Evolutionary conservation across 2,797 vertebrate genomes (phyloP).

Genomic region (Acanthornis magna): DNA sequence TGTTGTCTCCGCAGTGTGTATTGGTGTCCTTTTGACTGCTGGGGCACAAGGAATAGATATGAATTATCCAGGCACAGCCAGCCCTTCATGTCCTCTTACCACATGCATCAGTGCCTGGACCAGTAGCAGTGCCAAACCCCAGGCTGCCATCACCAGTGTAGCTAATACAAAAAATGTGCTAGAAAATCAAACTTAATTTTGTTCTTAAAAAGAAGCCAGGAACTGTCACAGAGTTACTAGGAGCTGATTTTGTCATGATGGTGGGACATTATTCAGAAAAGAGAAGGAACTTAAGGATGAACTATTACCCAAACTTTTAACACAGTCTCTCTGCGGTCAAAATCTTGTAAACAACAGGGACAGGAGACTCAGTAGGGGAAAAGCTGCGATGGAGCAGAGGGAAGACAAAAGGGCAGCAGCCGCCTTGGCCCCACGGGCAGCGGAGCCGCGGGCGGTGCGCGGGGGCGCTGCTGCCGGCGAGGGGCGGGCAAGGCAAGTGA

Average conservation of each 20-base stretch:
- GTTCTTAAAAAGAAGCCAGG: background rate
- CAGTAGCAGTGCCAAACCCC: background rate
- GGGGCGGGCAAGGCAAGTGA: background rate
- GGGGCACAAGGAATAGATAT: rapidly evolving
- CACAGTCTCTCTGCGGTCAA: background rate
- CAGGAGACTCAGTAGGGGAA: rapidly evolving
- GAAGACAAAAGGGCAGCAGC: background rate
- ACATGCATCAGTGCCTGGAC: rapidly evolving
- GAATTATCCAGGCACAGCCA: rapidly evolving
- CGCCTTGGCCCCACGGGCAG: background rate
- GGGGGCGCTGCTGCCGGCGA: background rate
- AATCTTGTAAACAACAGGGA: background rate
- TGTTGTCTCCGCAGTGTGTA: rapidly evolving
- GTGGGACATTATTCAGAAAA: background rate
- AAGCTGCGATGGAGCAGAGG: background rate
- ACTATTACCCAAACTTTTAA: background rate
- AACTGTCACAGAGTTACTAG: background rate
- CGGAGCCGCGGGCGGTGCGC: background rate
- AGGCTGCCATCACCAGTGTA: rapidly evolving
- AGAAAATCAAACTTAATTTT: background rate
- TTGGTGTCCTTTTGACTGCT: background rate
- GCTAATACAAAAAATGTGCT: rapidly evolving
- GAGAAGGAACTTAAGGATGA: background rate
- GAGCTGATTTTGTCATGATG: rapidly evolving
- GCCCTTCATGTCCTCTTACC: background rate